Base-by-base conservation (phyloP, 2,888 invertebrate species). In the Hypolimnas misippus region DNA sequence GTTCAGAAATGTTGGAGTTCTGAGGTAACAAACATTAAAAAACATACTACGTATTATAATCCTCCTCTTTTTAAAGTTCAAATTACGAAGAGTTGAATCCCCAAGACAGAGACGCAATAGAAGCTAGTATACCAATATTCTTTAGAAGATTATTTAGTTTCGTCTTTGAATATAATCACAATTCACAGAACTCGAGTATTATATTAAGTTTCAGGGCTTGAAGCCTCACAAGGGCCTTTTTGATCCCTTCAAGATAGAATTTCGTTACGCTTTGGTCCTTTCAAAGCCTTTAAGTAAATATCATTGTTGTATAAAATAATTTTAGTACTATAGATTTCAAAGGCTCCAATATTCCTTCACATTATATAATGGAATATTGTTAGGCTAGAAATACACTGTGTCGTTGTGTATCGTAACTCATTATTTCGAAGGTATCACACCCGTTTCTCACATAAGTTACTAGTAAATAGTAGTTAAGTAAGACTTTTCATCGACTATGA, bases 191-290 rank as follows among this genome's bases (percentile, higher is more conserved):
- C 46, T 25, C 8, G 21, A 46, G 46, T 14, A 46, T 49, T 57
- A 38, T 65, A 61, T 61, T 57, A 57, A 56, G 58, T 61, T 57
- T 63, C 66, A 66, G 57, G 53, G 64, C 62, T 72, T 64, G 63
- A 66, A 66, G 57, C 63, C 66, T 50, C 44, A 56, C 58, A 63
- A 67, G 55, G 40, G 16, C 33, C 53, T 51, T 58, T 58, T 42
- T 51, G 54, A 62, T 44, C 52, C 62, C 44, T 57, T 52, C 50
- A 50, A 52, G 57, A 50, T 61, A 61, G 60, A 58, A 44, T 66
- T 66, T 63, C 63, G 57, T 49, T 29, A 49, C 66, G 51, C 61
- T 63, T 61, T 52, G 55, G 51, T 52, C 59, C 60, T 57, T 55
- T 44, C 42, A 60, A 66, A 66, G 60, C 63, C 57, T 57, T 51